A percentile compares a stretch with the other conserved stretches of the same genome.
Evolutionary conservation across 2,113 vertebrate genomes (phyloP).

Genomic region (Aphyosemion australe): DNA sequence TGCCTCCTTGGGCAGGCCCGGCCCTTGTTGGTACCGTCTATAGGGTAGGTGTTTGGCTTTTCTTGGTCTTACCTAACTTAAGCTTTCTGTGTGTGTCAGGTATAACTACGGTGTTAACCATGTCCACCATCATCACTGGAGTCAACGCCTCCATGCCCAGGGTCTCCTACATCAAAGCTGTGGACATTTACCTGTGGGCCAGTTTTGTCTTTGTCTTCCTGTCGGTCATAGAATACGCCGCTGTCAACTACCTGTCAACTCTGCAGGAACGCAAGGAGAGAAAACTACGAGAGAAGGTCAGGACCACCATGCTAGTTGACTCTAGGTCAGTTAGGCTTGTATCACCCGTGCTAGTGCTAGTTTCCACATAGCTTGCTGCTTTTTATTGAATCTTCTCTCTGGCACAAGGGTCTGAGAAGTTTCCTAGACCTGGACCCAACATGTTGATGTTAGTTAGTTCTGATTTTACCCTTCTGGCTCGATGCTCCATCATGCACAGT

Average conservation of each 20-base stretch:
- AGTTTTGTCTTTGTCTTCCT: slow-evolving; percentile 96
- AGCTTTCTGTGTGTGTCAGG: neutral
- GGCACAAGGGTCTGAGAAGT: no score
- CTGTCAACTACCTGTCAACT: slow-evolving; percentile 81
- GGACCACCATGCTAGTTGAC: neutral
- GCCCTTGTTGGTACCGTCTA: no score
- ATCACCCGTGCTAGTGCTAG: no score
- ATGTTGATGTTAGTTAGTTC: no score
- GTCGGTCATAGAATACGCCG: slow-evolving; percentile 90
- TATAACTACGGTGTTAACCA: slow-evolving; percentile 18
- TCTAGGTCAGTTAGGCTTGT: no score
- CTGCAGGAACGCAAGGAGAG: slow-evolving; percentile 75
- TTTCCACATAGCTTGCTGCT: no score
- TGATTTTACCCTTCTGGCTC: no score
- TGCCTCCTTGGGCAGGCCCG: no score
- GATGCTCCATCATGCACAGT: no score
- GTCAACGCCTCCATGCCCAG: slow-evolving; percentile 22
- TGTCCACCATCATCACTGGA: slow-evolving; percentile 21
- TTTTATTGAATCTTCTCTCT: no score
- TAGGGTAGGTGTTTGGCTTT: no score
- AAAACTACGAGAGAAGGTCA: slow-evolving; percentile 64
- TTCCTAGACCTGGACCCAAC: no score
- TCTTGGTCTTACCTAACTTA: neutral
- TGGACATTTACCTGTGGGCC: slow-evolving; percentile 83
- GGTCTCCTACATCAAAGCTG: slow-evolving; percentile 20